Base-by-base conservation (phyloP, 2,797 vertebrate species). In the Threskiornis aethiopicus region DNA sequence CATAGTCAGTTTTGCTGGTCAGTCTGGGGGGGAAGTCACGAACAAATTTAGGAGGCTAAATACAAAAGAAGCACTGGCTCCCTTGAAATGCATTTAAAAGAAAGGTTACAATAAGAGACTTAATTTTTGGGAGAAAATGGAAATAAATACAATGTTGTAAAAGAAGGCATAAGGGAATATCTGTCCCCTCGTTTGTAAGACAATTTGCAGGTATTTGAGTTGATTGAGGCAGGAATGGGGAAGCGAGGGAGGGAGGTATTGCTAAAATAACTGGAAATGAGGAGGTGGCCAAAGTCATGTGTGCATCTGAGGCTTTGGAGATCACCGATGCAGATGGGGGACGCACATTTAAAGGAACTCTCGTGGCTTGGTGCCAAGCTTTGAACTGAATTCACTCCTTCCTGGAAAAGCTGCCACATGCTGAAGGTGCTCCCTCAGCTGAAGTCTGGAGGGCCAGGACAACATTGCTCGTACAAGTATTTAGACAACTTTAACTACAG, bases 281-380 rank as follows among this genome's bases (percentile, higher is more conserved):
- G 52, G 57, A 75, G 55, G 16, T 81, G 22, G 46, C 29, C 49
- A n/a, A 78, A 64, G 46, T 18, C 25, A 5, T 2, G 28, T 0
- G 1, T 58, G 57, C 33, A 52, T 47, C 39, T 26, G 33, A 77
- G 46, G 10, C 21, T 86, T 75, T 13, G 11, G 51, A 76, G 21
- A 86, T 7, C 21, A 26, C 0, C 0, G 10, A n/a, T 37, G 18
- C 3, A 6, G 55, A 13, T 8, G 33, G 41, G 33, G 18, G 12
- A 58, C 3, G 19, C 2, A 3, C 44, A 16, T 76, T 95, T 92
- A 79, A 49, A 29, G 75, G 81, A 92, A 84, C 33, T 58, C 31
- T 26, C 0, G 2, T 29, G 89, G 42, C 62, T 70, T 0, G 0
- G 10, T 57, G 46, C 49, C 87, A 87, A 33, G 22, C 20, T 82